phyloP scores from a whole-genome alignment of 1,140 invertebrate genomes.

The Aplysia californica region DNA sequence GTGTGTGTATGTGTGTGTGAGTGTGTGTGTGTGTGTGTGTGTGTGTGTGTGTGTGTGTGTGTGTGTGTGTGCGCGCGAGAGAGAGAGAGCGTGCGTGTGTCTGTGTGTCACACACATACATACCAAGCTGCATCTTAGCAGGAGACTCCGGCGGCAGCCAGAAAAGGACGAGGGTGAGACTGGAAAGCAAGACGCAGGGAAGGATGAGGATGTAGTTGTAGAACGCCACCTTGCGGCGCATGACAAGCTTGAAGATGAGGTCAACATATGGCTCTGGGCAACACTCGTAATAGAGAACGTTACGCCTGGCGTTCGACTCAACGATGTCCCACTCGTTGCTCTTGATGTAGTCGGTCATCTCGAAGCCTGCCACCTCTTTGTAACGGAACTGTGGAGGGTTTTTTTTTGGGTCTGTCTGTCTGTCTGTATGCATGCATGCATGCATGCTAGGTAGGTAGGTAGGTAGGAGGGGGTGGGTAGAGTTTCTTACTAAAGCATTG shows the following conservation, averaged over 20 bases:
- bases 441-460: too few relatives aligned
- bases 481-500: too few relatives aligned
- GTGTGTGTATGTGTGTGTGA: too few relatives aligned
- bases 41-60: too few relatives aligned
- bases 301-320: conserved; percentile 47
- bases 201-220: conserved; percentile 69
- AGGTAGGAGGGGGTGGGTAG: too few relatives aligned
- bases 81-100: too few relatives aligned
- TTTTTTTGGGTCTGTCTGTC: too few relatives aligned
- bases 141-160: conserved; percentile 70
- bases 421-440: too few relatives aligned
- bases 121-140: conserved; percentile 69
- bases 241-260: conserved; percentile 62
- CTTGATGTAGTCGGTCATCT: conserved; percentile 63
- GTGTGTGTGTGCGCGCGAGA: too few relatives aligned
- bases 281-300: conserved; percentile 64
- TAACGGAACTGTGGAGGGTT: conserved; percentile 47
- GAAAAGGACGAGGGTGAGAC: conserved; percentile 67
- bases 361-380: conserved; percentile 52
- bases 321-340: conserved; percentile 69
- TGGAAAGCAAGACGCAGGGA: conserved; percentile 67
- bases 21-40: too few relatives aligned
- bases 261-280: conserved; percentile 67
- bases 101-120: too few relatives aligned
- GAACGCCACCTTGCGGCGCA: conserved; percentile 65